Evolutionary conservation across 1,140 invertebrate species (phyloP).

Genomic region (Diabrotica virgifera): DNA sequence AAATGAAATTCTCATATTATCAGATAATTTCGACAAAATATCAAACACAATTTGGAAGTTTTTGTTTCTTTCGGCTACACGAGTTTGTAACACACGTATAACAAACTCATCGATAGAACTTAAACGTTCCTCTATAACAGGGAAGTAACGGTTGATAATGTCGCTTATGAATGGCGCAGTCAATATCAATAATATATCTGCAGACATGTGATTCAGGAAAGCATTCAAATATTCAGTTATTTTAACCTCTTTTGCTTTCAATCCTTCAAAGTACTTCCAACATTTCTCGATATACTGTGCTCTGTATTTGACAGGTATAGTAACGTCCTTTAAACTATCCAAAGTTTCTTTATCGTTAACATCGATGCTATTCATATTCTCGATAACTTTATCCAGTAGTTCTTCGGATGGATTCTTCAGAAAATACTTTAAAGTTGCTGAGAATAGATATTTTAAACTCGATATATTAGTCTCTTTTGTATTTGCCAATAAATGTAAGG

Average conservation of each 20-base stretch:
- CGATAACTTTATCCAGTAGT: slow-evolving; percentile 7
- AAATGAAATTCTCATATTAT: not conserved
- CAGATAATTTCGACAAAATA: not conserved
- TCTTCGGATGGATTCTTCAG: slow-evolving; percentile 20
- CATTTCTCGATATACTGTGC: slow-evolving; percentile 10
- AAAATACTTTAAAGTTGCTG: slow-evolving; percentile 24
- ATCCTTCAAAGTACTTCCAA: slow-evolving; percentile 17
- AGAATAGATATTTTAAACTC: slow-evolving; percentile 20
- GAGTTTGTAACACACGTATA: not conserved
- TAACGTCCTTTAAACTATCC: not conserved
- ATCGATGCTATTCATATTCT: slow-evolving; percentile 16
- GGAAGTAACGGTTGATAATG: slow-evolving; percentile 10
- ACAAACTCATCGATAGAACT: not conserved
- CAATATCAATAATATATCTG: not conserved
- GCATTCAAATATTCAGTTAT: not conserved
- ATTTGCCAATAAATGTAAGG: not conserved
- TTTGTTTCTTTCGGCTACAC: not conserved
- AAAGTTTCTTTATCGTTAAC: slow-evolving; percentile 23
- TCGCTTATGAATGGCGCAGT: not conserved
- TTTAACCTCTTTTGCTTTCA: slow-evolving; percentile 4
- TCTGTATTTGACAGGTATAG: slow-evolving; percentile 18
- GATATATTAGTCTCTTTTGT: slow-evolving; percentile 13
- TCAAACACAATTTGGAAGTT: slow-evolving; percentile 9
- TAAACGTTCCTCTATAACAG: not conserved
- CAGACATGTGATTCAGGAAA: not conserved